phyloP scores from a whole-genome alignment of 1,140 invertebrate genomes.

The Magallana gigas region DNA sequence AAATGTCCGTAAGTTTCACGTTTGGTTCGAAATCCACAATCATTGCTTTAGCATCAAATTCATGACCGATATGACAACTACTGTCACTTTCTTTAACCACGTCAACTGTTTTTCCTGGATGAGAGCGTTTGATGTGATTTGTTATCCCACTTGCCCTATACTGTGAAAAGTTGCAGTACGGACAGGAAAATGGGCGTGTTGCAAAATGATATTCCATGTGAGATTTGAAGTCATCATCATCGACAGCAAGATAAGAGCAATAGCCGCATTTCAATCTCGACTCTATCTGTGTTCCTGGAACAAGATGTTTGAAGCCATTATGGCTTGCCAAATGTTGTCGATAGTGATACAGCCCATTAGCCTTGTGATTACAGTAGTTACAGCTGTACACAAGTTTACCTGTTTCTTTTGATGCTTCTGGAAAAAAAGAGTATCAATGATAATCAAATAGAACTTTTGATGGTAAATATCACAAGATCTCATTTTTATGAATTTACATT shows the following conservation, averaged over 20 bases:
- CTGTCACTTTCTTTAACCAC: constrained; percentile 50
- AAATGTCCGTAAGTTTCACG: constrained; percentile 48
- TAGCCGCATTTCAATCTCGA: constrained; percentile 57
- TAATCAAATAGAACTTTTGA: neutral
- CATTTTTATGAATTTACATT: too few species aligned
- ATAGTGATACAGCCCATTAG: constrained; percentile 50
- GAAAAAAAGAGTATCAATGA: neutral
- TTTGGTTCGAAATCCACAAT: constrained; percentile 53
- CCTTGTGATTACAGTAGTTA: constrained; percentile 42
- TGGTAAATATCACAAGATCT: too few species aligned
- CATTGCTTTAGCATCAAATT: constrained; percentile 27
- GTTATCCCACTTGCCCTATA: constrained; percentile 44
- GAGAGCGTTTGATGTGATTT: constrained; percentile 44
- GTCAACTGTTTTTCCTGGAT: constrained; percentile 48
- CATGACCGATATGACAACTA: constrained; percentile 47
- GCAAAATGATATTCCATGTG: constrained; percentile 56
- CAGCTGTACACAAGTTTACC: constrained; percentile 41
- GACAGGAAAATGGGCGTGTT: constrained; percentile 52
- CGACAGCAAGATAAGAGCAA: constrained; percentile 50
- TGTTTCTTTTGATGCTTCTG: neutral
- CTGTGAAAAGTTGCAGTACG: constrained; percentile 54
- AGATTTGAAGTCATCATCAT: constrained; percentile 49
- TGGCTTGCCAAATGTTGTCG: constrained; percentile 53
- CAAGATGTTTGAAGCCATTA: constrained; percentile 46
- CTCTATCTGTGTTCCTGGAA: constrained; percentile 48